Base-by-base conservation (phyloP, 1,140 invertebrate genomes). In the Eufriesea mexicana region DNA sequence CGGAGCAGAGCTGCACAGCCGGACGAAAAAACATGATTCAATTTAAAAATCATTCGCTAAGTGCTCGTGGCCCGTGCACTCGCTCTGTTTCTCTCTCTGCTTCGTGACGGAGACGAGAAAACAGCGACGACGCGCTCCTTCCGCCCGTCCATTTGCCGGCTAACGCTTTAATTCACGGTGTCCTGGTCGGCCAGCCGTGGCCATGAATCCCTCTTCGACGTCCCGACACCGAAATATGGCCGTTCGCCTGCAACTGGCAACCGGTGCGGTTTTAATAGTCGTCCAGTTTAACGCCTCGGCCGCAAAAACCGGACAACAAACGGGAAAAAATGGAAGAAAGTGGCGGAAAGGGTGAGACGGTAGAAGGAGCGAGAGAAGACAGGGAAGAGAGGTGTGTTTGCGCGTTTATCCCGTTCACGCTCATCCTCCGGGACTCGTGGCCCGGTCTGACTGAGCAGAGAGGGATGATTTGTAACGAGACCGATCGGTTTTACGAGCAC, bases 41-140 rank as follows among this genome's bases (percentile, higher is more conserved):
- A 92, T 92, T 92, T 92, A 91, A 90, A 92, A 92, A 92, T 91
- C 86, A 92, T 92, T 90, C 89, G 87, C 91, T 91, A 92, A 92
- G 92, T 92, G 90, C 91, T 84, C 59, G 67, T 42, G 25, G 74
- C 55, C 84, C 80, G n/a, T n/a, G 88, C 73, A 68, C 89, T 62
- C 49, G 57, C 2, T 57, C 20, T 57, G 7, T 2, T 9, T 59
- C n/a, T 25, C 9, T 57, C 23, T 25, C n/a, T 5, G 0, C 9
- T n/a, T 59, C n/a, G n/a, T 55, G 67, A 14, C 23, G 45, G 54
- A 59, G 35, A 51, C 59, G 85, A 76, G 83, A 78, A 89, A 89
- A 89, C 57, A 84, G 54, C 84, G 87, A 78, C 73, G 62, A 66
- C 61, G 55, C 61, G 49, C 55, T 79, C 61, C 82, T 84, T 80